Evolutionary conservation across 2,113 vertebrate genomes (phyloP), one percentile per base, ranked within the genome.

Genomic region (Illadopsis cleaveri): DNA sequence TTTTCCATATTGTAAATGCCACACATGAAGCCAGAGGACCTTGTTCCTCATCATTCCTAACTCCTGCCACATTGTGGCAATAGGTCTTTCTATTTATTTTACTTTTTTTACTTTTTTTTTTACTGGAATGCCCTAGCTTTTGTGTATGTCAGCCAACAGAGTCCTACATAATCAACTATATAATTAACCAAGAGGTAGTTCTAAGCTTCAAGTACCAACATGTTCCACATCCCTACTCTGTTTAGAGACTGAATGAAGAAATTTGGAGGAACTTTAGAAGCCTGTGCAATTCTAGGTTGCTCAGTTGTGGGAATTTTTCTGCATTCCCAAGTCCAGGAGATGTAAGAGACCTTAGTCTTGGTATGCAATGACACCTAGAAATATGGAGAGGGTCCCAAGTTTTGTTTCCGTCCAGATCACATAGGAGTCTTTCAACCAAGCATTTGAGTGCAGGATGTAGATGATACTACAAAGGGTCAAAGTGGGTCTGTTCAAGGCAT

Each of bases 1-100:
- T 96, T 84, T 95, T 94, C 80, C 83, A 94, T 90, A 92, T 93
- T 89, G 76, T 66, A 88, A 94, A 97, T 96, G 95, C 97, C 98
- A 95, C 97, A 94, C 96, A 94, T 94, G 95, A 83, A 97, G 94
- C 60, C 45, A 89, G 76, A 86, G 51, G 93, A 86, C 90, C 89
- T 93, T 75, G 82, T 82, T 96, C 95, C 96, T 96, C 91, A 95
- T 95, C 77, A 47, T 72, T 82, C 31, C 78, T 95, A 76, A 76
- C 72, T 84, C n/a, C 89, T 96, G 95, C 95, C 95, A 86, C 15
- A 1, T 88, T 94, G 84, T 90, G 87, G 82, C 65, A 96, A 68
- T 91, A 89, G 50, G 88, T 82, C 60, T 96, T 95, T 79, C 27
- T 81, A 69, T 80, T 94, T 84, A 86, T 92, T 94, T 83, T 90